phyloP scores from a whole-genome alignment of 2,797 vertebrate species.

The Malacoraja senta region DNA sequence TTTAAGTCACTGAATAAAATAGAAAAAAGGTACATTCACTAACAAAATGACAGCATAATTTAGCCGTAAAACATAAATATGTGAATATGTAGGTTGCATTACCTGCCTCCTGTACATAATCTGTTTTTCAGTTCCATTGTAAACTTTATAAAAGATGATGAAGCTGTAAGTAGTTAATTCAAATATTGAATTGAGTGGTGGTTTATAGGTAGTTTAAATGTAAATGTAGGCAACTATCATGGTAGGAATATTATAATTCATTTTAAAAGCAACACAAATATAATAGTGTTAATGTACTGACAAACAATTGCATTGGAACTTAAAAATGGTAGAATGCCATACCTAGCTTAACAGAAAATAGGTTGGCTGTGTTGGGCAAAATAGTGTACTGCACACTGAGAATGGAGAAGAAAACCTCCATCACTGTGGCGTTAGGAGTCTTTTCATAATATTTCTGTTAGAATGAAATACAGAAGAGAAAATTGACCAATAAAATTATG shows the following conservation, averaged over 20 bases:
- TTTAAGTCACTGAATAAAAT: not conserved
- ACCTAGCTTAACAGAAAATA: conserved; percentile 83
- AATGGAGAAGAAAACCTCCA: conserved; percentile 75
- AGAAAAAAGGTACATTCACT: not conserved
- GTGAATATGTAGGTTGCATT: conserved; percentile 34
- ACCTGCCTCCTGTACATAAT: conserved; percentile 79
- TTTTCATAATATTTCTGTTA: conserved; percentile 67
- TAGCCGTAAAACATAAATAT: not conserved
- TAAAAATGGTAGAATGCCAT: conserved; percentile 44
- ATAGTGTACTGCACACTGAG: conserved; percentile 71
- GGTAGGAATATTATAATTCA: not conserved
- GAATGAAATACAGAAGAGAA: not conserved
- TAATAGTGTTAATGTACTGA: not conserved
- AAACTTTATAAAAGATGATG: conserved; percentile 77
- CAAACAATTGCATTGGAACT: not conserved
- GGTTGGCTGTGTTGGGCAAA: conserved; percentile 65
- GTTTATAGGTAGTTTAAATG: not conserved
- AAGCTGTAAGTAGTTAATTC: conserved; percentile 55
- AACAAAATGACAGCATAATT: not conserved
- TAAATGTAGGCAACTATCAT: not conserved
- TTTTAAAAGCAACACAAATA: not conserved
- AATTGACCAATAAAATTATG: not conserved
- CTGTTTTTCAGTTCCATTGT: conserved; percentile 76
- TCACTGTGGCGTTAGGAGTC: conserved; percentile 56
- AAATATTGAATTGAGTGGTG: not conserved